phyloP scores from a whole-genome alignment of 2,797 vertebrate species.

The Pseudomugil gertrudae region DNA sequence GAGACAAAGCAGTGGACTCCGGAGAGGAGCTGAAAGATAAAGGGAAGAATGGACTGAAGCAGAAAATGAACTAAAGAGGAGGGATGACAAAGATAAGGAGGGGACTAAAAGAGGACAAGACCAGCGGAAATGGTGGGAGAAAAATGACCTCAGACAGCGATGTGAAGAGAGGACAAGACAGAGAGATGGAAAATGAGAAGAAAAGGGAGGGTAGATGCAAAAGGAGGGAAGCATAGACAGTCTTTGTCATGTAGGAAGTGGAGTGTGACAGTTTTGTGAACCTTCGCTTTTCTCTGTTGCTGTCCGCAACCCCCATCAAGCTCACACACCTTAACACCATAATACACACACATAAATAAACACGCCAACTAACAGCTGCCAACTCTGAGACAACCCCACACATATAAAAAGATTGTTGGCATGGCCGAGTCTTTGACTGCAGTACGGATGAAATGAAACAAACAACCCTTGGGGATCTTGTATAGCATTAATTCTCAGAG shows the following conservation, averaged over 20 bases:
- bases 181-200: conserved; percentile 10
- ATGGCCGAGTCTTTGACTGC: conserved; percentile 52
- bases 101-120: conserved; percentile 20
- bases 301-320: conserved; percentile 52
- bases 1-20: conserved; percentile 59
- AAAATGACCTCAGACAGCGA: conserved; percentile 47
- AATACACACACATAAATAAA: conserved; percentile 35
- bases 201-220: conserved; percentile 16
- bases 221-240: conserved; percentile 28
- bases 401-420: conserved; percentile 38
- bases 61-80: conserved; percentile 63
- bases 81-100: conserved; percentile 67
- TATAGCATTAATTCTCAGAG: conserved; percentile 47
- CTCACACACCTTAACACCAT: conserved; percentile 52
- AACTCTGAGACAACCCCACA: conserved; percentile 30
- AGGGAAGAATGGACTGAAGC: conserved; percentile 54
- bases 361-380: conserved; percentile 46
- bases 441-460: conserved; percentile 66
- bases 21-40: conserved; percentile 60
- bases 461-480: conserved; percentile 61
- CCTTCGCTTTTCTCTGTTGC: conserved; percentile 45
- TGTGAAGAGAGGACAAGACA: background rate
- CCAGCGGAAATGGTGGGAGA: conserved; percentile 48
- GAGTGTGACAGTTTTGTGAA: conserved; percentile 70
- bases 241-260: conserved; percentile 66